These are phyloP conservation scores for Heliopora coerulea DNA, from an alignment of 92 coral and sea anemone genomes.

Conservation along the genomic window DNA sequence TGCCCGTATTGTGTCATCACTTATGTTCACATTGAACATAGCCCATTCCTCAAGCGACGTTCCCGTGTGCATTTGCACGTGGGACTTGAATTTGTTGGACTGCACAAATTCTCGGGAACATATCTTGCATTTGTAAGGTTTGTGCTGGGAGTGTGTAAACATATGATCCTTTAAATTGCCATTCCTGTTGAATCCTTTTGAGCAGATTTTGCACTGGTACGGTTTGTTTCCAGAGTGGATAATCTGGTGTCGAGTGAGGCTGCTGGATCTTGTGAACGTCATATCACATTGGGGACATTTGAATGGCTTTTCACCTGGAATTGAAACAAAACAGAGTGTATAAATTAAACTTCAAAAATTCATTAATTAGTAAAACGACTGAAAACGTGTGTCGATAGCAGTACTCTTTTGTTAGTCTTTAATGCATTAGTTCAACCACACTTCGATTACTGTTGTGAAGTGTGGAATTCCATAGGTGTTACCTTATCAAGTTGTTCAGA, in stretches of 20 bases:
- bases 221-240: constrained; percentile 40
- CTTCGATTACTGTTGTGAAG: too few relatives aligned
- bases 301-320: constrained; percentile 37
- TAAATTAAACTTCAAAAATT: too few relatives aligned
- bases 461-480: too few relatives aligned
- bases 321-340: not conserved
- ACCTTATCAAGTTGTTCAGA: too few relatives aligned
- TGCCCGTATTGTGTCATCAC: constrained; percentile 11
- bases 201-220: constrained; percentile 38
- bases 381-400: too few relatives aligned
- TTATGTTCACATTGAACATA: constrained; percentile 40
- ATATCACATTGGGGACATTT: constrained; percentile 40
- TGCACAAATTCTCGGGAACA: constrained; percentile 37
- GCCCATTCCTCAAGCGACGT: constrained; percentile 37
- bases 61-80: constrained; percentile 40
- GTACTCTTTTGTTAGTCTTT: too few relatives aligned
- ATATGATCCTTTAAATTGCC: constrained; percentile 41
- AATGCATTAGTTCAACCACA: too few relatives aligned
- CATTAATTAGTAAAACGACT: too few relatives aligned
- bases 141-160: constrained; percentile 39
- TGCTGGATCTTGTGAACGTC: constrained; percentile 36
- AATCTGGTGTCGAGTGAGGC: constrained; percentile 41
- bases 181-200: constrained; percentile 35
- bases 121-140: constrained; percentile 35
- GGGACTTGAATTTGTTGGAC: constrained; percentile 45